A percentile compares a stretch with the other conserved stretches of the same genome.
Conservation (phyloP, 2,888 invertebrate genomes). For the Gibbula magus region DNA sequence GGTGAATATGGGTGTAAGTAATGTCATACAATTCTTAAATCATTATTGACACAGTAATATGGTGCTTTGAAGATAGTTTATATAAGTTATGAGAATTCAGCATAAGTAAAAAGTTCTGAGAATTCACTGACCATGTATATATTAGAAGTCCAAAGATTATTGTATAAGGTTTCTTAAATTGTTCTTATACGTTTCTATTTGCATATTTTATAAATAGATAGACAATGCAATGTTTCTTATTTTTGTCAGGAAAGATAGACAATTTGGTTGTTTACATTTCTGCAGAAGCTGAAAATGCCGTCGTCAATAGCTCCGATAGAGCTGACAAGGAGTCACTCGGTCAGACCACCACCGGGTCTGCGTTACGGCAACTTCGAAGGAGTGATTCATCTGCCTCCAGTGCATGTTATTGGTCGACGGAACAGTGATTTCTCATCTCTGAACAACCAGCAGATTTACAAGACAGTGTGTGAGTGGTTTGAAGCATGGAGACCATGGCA, state of each 20-base stretch:
- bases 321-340: constrained; percentile 51
- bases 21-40: too few relatives aligned
- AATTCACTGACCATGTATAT: too few relatives aligned
- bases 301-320: constrained; percentile 57
- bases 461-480: constrained; percentile 68
- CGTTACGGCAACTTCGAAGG: constrained; percentile 67
- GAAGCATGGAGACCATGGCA: constrained; percentile 70
- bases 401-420: constrained; percentile 33
- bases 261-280: background rate
- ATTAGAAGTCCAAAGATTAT: too few relatives aligned
- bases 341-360: constrained; percentile 54
- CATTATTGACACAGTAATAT: too few relatives aligned
- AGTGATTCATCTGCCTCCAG: constrained; percentile 58
- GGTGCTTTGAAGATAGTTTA: too few relatives aligned
- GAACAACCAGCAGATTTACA: constrained; percentile 65
- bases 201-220: too few relatives aligned
- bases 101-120: too few relatives aligned
- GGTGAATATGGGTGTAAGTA: too few relatives aligned
- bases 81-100: too few relatives aligned
- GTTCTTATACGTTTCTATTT: too few relatives aligned
- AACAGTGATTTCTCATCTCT: constrained; percentile 49
- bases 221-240: background rate
- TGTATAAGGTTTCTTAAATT: too few relatives aligned
- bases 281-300: constrained; percentile 49
- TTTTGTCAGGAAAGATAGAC: background rate